Conservation (phyloP, 2,888 invertebrate genomes). For the Cerceris ruficornis region DNA sequence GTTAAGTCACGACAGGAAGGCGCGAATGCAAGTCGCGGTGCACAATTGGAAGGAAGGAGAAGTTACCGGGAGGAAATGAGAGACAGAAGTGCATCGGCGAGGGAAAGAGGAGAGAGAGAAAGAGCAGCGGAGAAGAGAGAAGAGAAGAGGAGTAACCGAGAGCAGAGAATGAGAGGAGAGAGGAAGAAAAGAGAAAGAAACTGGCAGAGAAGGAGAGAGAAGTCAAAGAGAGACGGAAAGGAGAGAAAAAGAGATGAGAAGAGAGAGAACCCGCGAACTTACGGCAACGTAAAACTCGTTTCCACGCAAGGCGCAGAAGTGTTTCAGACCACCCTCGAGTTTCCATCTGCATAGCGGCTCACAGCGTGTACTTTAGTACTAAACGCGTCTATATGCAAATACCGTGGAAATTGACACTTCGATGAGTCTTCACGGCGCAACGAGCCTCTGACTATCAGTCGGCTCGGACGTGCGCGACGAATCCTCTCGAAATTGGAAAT, state of each 20-base stretch:
- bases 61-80: neutral
- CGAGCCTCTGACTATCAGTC: neutral
- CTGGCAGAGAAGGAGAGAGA: neutral
- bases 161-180: no score
- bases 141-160: no score
- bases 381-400: slow-evolving; percentile 1
- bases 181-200: no score
- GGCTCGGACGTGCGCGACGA: neutral
- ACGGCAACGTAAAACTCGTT: slow-evolving; percentile 42
- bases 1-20: slow-evolving; percentile 19
- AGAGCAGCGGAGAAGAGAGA: no score
- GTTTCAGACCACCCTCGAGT: slow-evolving; percentile 56
- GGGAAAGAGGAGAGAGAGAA: neutral
- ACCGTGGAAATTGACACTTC: neutral
- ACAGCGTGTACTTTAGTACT: slow-evolving; percentile 4
- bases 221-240: neutral
- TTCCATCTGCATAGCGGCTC: slow-evolving; percentile 31
- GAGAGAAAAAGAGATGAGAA: slow-evolving; percentile 4
- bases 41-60: slow-evolving; percentile 8
- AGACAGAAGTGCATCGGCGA: neutral
- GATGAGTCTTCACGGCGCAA: neutral
- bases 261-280: slow-evolving; percentile 7
- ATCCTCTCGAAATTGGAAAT: neutral
- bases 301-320: slow-evolving; percentile 37
- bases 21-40: slow-evolving; percentile 4